phyloP scores from a whole-genome alignment of 2,797 vertebrate genomes.

The Acanthiza pusilla region DNA sequence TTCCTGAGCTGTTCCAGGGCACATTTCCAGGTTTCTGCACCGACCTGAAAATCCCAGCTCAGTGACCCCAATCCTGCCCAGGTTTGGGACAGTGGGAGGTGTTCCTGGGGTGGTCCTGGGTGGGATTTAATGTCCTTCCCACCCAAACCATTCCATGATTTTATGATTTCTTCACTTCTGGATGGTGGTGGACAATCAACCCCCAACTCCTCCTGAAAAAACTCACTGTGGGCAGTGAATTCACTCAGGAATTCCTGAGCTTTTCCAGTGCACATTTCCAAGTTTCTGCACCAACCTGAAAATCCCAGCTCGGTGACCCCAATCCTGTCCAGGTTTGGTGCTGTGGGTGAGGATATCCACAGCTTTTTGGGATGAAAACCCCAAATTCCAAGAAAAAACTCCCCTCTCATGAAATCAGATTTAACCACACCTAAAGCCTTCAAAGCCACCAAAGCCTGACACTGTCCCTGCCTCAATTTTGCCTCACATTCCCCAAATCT shows the following conservation, averaged over 20 bases:
- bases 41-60: neutral
- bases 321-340: neutral
- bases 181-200: fast-evolving
- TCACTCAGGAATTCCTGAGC: neutral
- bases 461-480: neutral
- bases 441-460: neutral
- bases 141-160: neutral
- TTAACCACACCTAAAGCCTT: neutral
- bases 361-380: neutral
- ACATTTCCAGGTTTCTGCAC: neutral
- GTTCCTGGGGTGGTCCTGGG: neutral
- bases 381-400: neutral
- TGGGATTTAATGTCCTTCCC: neutral
- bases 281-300: neutral
- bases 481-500: neutral
- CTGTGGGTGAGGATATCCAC: neutral
- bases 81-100: neutral
- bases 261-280: neutral
- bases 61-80: neutral
- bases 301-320: neutral
- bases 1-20: fast-evolving
- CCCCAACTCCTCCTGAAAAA: neutral
- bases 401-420: neutral
- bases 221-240: neutral
- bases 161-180: neutral